Percentiles rank a stretch among this genome's conserved stretches.
phyloP scores from a whole-genome alignment of 2,888 invertebrate species.

The Agrilus cyanescens region DNA sequence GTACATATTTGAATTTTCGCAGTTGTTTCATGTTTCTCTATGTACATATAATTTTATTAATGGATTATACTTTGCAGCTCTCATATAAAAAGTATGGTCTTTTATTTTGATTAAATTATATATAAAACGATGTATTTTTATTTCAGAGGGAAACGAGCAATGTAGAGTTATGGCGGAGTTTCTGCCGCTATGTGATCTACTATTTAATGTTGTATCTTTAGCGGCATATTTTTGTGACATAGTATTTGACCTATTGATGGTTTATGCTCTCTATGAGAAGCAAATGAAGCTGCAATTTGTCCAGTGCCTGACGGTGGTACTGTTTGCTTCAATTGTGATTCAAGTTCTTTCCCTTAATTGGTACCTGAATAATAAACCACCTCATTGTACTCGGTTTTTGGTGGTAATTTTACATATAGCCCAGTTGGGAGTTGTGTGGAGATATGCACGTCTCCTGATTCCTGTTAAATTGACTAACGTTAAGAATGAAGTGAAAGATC shows the following conservation, averaged over 20 bases:
- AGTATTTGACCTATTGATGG: conserved; percentile 77
- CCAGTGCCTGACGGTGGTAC: conserved; percentile 57
- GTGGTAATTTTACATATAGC: conserved; percentile 52
- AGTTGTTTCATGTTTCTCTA: no score
- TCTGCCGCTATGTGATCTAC: conserved; percentile 79
- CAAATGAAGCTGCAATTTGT: conserved; percentile 53
- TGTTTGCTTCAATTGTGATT: conserved; percentile 61
- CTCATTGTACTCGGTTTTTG: conserved; percentile 37
- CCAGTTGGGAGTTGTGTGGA: conserved; percentile 64
- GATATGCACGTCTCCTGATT: conserved; percentile 74
- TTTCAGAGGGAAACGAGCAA: no score
- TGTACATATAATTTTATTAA: no score
- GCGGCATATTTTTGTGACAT: conserved; percentile 86
- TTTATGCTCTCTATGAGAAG: conserved; percentile 67
- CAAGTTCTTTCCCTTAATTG: conserved; percentile 66
- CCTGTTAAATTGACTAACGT: conserved; percentile 72
- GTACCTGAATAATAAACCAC: conserved; percentile 47
- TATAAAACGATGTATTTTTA: no score
- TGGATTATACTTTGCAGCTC: no score
- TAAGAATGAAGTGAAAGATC: conserved; percentile 67
- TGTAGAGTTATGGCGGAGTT: conserved; percentile 58
- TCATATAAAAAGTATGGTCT: no score
- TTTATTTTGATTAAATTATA: no score
- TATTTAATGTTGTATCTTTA: conserved; percentile 82
- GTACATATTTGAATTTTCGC: no score